Base-by-base conservation (phyloP, 2,113 vertebrate genomes). In the Zosterops hypoxanthus region DNA sequence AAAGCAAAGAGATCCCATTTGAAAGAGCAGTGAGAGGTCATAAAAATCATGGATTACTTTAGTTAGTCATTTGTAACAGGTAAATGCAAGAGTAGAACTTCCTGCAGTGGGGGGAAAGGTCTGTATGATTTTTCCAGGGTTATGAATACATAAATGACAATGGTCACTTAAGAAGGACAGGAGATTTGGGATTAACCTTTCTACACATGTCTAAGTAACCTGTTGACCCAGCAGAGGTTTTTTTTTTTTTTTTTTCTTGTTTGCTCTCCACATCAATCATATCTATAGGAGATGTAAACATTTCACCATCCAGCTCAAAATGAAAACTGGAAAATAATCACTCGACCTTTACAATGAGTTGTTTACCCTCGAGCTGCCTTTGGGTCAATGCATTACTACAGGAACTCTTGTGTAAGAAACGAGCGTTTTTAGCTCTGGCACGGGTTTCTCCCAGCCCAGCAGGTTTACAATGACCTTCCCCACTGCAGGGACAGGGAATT, bases 51-150 rank as follows among this genome's bases (percentile, higher is more conserved):
- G 81, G 91, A 94, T 96, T 94, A 91, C 95, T 96, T 93, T 94
- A 97, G 96, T 96, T 90, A 96, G 95, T 95, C 82, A 97, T 96
- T 97, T 95, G 94, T 92, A 92, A 94, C 96, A 96, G 96, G 96
- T 96, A 95, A 95, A 95, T 85, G 92, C 95, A 86, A 70, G 90
- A 93, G 92, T 87, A 77, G 94, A 94, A 96, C 94, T 96, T 97
- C 95, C 97, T 97, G 92, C 73, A 70, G 85, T 6, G 28, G 56
- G 52, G 95, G 76, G 64, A 92, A 87, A 95, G 83, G 90, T 81
- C 86, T 91, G 88, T 90, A 92, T 87, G 57, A 88, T 85, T 94
- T 93, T 94, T 90, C 79, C 88, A 96, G 61, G 71, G 95, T 82
- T 95, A 91, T 69, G 91, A 96, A 92, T 96, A 91, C 92, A 88